phyloP scores from a whole-genome alignment of 2,797 vertebrate genomes.

The Anableps anableps region DNA sequence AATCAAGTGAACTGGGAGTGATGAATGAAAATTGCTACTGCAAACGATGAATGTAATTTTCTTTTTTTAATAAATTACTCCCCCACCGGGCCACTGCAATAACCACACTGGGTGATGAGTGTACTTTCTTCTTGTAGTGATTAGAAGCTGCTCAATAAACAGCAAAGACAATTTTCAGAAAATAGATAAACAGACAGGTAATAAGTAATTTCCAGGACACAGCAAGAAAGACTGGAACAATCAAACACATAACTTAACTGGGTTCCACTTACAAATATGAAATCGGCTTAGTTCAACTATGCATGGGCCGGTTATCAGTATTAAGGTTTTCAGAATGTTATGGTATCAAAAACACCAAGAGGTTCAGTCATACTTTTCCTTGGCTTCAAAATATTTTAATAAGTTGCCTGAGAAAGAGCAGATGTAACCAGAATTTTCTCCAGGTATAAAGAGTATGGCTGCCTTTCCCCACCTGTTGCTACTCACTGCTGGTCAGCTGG shows the following conservation, averaged over 20 bases:
- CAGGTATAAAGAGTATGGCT: background rate
- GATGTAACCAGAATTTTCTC: background rate
- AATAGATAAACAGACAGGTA: background rate
- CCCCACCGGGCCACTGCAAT: background rate
- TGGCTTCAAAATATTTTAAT: no score
- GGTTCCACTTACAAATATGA: background rate
- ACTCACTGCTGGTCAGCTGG: background rate
- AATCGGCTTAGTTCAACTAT: background rate
- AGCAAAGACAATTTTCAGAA: background rate
- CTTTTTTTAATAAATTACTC: background rate
- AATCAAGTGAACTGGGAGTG: background rate
- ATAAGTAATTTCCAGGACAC: background rate
- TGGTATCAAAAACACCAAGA: background rate
- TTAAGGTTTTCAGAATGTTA: background rate
- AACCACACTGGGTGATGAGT: background rate
- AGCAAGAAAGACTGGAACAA: background rate
- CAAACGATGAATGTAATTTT: background rate
- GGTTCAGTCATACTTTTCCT: rapidly evolving
- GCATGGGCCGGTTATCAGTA: background rate
- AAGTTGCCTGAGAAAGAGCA: no score
- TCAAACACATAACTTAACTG: background rate
- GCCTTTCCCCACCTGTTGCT: background rate
- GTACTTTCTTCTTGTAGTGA: conserved; percentile 27
- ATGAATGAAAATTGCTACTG: background rate
- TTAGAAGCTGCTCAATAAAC: conserved; percentile 18